Evolutionary conservation across 2,797 vertebrate species (phyloP).

Genomic region (Sylvilagus floridanus): DNA sequence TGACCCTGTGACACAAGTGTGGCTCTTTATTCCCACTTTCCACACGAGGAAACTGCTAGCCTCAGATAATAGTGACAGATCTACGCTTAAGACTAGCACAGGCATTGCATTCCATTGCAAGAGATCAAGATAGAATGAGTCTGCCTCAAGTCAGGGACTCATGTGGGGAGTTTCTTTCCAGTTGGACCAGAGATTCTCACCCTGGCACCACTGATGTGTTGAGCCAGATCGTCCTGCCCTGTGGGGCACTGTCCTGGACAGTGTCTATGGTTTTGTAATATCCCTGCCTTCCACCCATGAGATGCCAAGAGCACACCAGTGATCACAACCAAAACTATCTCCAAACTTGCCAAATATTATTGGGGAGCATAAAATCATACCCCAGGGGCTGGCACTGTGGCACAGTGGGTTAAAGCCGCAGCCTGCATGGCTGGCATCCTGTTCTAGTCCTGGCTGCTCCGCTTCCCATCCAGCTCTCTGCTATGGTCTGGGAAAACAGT

Average conservation of each 20-base stretch:
- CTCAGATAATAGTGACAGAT: not conserved
- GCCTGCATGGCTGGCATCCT: too few species aligned
- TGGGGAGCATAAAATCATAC: too few species aligned
- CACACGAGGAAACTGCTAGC: not conserved
- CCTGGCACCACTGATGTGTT: not conserved
- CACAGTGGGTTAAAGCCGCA: too few species aligned
- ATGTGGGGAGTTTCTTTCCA: not conserved
- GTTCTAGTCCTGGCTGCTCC: too few species aligned
- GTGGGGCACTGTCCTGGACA: accelerated
- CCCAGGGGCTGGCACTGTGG: not conserved
- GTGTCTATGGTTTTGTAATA: not conserved
- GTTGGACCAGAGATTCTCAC: not conserved
- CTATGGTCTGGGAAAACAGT: too few species aligned
- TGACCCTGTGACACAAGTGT: not conserved
- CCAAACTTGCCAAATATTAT: not conserved
- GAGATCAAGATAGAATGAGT: not conserved
- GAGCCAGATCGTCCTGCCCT: not conserved
- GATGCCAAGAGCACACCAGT: not conserved
- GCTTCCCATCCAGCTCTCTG: too few species aligned
- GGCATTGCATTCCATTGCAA: not conserved
- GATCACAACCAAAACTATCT: not conserved
- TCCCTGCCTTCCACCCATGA: not conserved
- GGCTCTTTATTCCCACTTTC: not conserved
- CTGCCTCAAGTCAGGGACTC: not conserved
- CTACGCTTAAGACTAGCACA: not conserved